Base-by-base conservation (phyloP, 2,888 invertebrate genomes). In the Odontomyia ornata region DNA sequence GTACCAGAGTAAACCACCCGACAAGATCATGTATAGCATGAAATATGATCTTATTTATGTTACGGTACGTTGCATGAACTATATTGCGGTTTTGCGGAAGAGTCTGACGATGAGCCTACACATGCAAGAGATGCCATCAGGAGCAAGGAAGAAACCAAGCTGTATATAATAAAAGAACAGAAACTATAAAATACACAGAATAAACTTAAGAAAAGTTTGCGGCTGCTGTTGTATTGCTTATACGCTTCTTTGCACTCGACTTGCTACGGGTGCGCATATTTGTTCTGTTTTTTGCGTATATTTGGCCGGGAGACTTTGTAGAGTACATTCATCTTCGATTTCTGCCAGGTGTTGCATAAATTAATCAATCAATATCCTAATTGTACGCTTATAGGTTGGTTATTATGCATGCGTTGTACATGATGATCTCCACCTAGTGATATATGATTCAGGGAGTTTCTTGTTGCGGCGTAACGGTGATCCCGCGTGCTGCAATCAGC, bases 1-100 rank as follows among this genome's bases (percentile, higher is more conserved):
- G 9, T 52, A 60, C 60, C 11, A 60, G 43, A 67, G 67, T 36
- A 36, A 67, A 67, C 67, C 67, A 67, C 67, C 67, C 67, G 67
- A 67, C 67, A 67, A 67, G 67, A 67, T 67, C 67, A 67, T 67
- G 67, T 43, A 36, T 36, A 52, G 71, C 21, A 56, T 56, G 72
- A 72, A 72, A 72, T 72, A 72, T 72, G 72, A 72, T 27, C 72
- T 72, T 72, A 56, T 71, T 71, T 71, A 71, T 56, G 47, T 60
- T 60, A 23, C 60, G 60, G 9, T 67, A 21, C 67, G 43, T 67
- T 67, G 36, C 67, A 67, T 43, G 67, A 18, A 67, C 67, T 11
- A 21, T 67, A 65, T 65, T 65, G 65, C 30, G 65, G 65, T 65
- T 60, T 60, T 60, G 60, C 60, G 60, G 60, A 60, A 60, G 25